A percentile compares a stretch with the other conserved stretches of the same genome.
phyloP scores from a whole-genome alignment of 2,888 invertebrate genomes.

The Trachelus iudaicus region DNA sequence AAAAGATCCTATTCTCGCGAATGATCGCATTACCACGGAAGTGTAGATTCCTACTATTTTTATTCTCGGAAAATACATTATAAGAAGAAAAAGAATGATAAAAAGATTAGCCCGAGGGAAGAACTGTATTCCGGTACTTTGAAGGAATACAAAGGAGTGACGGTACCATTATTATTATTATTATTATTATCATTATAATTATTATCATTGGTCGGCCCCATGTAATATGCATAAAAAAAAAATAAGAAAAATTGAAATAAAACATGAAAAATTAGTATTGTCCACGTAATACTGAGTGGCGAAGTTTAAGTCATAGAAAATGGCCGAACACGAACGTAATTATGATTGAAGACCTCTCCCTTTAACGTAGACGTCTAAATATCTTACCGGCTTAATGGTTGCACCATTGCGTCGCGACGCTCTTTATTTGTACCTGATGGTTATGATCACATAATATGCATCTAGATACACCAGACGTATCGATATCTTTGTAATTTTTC shows the following conservation, averaged over 20 bases:
- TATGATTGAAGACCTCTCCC: not conserved
- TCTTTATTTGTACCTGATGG: not conserved
- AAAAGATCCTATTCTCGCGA: not conserved
- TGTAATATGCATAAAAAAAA: constrained; percentile 7
- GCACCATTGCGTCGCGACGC: not conserved
- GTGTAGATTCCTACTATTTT: not conserved
- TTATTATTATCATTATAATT: not conserved
- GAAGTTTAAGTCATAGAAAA: not conserved
- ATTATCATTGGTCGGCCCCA: not conserved
- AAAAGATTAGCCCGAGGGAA: not conserved
- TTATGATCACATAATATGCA: not conserved
- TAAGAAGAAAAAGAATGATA: not conserved
- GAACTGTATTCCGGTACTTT: not conserved
- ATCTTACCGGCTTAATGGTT: not conserved
- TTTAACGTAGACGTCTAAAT: not conserved
- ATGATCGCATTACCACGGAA: not conserved
- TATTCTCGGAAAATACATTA: not conserved
- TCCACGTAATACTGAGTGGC: constrained; percentile 27
- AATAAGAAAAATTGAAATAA: constrained; percentile 5
- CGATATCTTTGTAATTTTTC: not conserved
- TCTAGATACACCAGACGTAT: not conserved
- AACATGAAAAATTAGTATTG: constrained; percentile 17
- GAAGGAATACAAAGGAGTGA: not conserved
- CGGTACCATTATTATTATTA: not conserved
- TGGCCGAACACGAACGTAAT: not conserved